Conservation (phyloP, 2,113 vertebrate species). For the Indri indri region DNA sequence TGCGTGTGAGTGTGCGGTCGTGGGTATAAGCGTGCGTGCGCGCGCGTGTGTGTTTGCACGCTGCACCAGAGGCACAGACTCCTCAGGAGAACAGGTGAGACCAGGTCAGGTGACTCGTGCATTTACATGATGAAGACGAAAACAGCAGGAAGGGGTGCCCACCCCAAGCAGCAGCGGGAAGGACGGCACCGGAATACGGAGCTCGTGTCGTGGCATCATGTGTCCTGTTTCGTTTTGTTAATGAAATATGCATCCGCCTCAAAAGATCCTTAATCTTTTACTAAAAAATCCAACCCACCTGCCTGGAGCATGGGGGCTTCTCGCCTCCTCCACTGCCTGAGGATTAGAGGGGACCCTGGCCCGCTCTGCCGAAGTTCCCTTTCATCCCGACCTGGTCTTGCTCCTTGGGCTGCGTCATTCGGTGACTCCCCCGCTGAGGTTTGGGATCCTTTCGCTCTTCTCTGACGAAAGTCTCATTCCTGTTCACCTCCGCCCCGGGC, state of each 20-base stretch:
- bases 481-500: neutral
- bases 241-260: neutral
- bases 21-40: neutral
- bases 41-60: neutral
- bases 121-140: neutral
- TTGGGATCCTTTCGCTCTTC: neutral
- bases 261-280: neutral
- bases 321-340: fast-evolving
- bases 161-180: neutral
- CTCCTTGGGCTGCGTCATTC: neutral
- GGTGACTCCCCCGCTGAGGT: neutral
- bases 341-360: neutral
- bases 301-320: fast-evolving
- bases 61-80: neutral
- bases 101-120: neutral
- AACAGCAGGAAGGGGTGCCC: neutral
- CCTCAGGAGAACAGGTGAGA: neutral
- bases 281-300: neutral
- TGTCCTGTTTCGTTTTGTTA: neutral
- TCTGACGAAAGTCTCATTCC: neutral
- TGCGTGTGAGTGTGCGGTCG: no score
- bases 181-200: neutral
- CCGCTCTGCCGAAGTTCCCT: neutral
- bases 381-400: neutral
- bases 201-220: neutral